phyloP scores from a whole-genome alignment of 2,888 invertebrate species.

The Acanthosepion esculentum region DNA sequence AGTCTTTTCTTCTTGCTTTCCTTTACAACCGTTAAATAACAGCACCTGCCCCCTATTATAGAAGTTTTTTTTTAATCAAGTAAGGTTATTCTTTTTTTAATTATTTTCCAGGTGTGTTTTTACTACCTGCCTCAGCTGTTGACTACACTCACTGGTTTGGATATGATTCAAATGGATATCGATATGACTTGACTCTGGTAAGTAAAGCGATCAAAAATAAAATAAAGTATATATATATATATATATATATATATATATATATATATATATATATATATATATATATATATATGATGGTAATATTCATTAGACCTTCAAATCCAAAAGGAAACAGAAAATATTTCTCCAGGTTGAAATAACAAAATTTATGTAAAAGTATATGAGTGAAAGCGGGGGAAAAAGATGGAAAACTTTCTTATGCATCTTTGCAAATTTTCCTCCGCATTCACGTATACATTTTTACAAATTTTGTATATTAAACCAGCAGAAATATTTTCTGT shows the following conservation, averaged over 20 bases:
- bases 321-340: background rate
- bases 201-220: slow-evolving; percentile 46
- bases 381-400: no score
- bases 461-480: no score
- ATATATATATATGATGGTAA: background rate
- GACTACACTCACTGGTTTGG: slow-evolving; percentile 62
- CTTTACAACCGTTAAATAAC: no score
- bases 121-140: slow-evolving; percentile 64
- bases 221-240: background rate
- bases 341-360: no score
- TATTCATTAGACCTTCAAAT: background rate
- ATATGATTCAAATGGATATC: slow-evolving; percentile 54
- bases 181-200: slow-evolving; percentile 59
- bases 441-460: no score
- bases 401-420: no score
- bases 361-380: no score
- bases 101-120: slow-evolving; percentile 60
- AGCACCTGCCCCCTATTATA: no score
- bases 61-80: no score
- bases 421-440: no score
- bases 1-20: no score
- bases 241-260: background rate
- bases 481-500: no score
- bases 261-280: background rate
- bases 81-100: background rate